phyloP scores from a whole-genome alignment of 2,797 vertebrate genomes.

The Sebastes dallii region DNA sequence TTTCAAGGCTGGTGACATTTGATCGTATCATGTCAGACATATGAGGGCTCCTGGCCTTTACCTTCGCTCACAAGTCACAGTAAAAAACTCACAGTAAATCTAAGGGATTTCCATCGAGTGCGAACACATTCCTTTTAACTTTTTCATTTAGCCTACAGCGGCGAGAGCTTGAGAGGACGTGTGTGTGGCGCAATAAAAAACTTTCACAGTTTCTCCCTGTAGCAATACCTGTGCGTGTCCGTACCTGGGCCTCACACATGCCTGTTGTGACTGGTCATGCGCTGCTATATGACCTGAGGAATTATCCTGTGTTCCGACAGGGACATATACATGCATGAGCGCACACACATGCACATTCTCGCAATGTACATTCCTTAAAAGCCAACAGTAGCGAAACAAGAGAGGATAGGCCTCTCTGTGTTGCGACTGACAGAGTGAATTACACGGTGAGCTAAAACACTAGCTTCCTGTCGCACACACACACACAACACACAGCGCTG shows the following conservation, averaged over 20 bases:
- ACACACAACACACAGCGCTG: slow-evolving; percentile 42
- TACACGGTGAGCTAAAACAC: slow-evolving; percentile 75
- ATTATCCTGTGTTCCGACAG: slow-evolving; percentile 59
- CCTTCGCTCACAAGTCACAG: slow-evolving; percentile 2
- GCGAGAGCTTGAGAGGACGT: slow-evolving; percentile 13
- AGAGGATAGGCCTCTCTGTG: slow-evolving; percentile 71
- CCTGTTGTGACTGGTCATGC: slow-evolving; percentile 76
- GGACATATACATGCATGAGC: slow-evolving; percentile 34
- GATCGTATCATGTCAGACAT: slow-evolving; percentile 56
- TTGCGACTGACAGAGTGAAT: slow-evolving; percentile 75
- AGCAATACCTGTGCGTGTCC: slow-evolving; percentile 67
- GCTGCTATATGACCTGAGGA: slow-evolving; percentile 67
- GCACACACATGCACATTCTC: neutral
- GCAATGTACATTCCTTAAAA: slow-evolving; percentile 64
- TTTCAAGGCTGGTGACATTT: slow-evolving; percentile 55
- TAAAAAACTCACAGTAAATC: slow-evolving; percentile 38
- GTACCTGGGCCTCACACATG: slow-evolving; percentile 65
- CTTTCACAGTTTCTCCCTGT: slow-evolving; percentile 54
- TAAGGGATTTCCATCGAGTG: slow-evolving; percentile 35
- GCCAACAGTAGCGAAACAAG: slow-evolving; percentile 74
- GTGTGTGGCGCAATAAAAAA: slow-evolving; percentile 73
- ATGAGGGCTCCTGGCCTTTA: slow-evolving; percentile 26
- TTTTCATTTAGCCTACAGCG: slow-evolving; percentile 59
- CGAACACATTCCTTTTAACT: slow-evolving; percentile 55
- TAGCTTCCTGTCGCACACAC: slow-evolving; percentile 55